Evolutionary conservation across 92 coral and sea anemone genomes (phyloP).

Genomic region (Porites divaricata): DNA sequence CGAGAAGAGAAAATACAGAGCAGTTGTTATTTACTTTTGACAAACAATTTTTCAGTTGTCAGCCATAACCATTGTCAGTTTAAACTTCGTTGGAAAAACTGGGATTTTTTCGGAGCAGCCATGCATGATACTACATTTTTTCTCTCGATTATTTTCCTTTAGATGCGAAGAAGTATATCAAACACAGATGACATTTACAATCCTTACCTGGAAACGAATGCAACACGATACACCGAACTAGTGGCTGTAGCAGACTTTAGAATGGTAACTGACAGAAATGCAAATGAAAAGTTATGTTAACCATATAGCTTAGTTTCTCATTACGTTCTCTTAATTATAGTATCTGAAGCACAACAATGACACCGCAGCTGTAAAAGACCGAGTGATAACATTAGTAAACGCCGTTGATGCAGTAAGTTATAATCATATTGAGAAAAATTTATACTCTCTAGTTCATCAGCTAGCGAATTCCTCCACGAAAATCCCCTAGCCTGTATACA

Average conservation of each 20-base stretch:
- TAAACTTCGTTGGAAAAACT: too few relatives aligned
- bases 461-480: too few relatives aligned
- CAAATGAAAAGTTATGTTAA: background rate
- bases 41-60: too few relatives aligned
- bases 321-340: slow-evolving; percentile 20
- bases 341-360: slow-evolving; percentile 56
- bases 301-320: background rate
- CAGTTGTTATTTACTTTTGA: too few relatives aligned
- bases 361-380: slow-evolving; percentile 59
- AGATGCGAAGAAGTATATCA: slow-evolving; percentile 49
- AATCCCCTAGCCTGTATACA: too few relatives aligned
- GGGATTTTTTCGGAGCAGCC: too few relatives aligned
- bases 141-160: background rate
- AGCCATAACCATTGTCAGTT: too few relatives aligned
- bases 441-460: too few relatives aligned
- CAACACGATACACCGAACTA: slow-evolving; percentile 67
- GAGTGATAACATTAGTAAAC: slow-evolving; percentile 53
- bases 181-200: slow-evolving; percentile 53
- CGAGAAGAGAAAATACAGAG: too few relatives aligned
- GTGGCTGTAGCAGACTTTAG: slow-evolving; percentile 47
- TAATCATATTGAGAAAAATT: too few relatives aligned
- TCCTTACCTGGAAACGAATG: slow-evolving; percentile 58
- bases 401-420: slow-evolving; percentile 80
- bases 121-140: too few relatives aligned
- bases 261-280: slow-evolving; percentile 40